Percentiles rank a stretch among this genome's conserved stretches.
These are phyloP conservation scores for Campoletis sonorensis DNA, from an alignment of 1,140 invertebrate species.

Conservation along the genomic window DNA sequence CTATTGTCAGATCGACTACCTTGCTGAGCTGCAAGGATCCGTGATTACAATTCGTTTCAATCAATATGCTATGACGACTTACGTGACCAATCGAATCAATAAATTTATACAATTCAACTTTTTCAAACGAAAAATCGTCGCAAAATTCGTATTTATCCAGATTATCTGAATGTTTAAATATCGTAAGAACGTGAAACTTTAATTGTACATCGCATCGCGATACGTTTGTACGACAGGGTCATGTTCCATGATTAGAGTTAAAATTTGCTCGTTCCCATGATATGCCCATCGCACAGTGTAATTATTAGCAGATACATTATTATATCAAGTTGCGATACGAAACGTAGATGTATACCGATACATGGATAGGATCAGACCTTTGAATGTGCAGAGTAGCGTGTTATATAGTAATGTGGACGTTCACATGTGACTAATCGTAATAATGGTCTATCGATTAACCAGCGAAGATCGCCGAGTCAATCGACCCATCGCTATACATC, in stretches of 20 bases:
- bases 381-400: background rate
- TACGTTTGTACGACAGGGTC: background rate
- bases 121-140: background rate
- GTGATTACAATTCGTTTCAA: background rate
- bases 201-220: background rate
- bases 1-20: background rate
- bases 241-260: background rate
- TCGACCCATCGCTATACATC: background rate
- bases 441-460: background rate
- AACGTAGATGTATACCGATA: background rate
- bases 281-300: background rate
- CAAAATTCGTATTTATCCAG: background rate
- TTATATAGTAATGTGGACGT: background rate
- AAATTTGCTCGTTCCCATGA: background rate
- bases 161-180: background rate
- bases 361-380: background rate
- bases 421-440: background rate
- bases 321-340: background rate
- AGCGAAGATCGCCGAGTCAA: background rate
- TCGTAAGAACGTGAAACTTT: background rate
- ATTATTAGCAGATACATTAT: conserved; percentile 18
- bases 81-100: background rate
- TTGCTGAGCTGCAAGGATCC: background rate
- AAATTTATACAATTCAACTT: background rate
- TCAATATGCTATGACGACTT: background rate